phyloP scores from a whole-genome alignment of 2,797 vertebrate species.

The Hemitrygon akajei region DNA sequence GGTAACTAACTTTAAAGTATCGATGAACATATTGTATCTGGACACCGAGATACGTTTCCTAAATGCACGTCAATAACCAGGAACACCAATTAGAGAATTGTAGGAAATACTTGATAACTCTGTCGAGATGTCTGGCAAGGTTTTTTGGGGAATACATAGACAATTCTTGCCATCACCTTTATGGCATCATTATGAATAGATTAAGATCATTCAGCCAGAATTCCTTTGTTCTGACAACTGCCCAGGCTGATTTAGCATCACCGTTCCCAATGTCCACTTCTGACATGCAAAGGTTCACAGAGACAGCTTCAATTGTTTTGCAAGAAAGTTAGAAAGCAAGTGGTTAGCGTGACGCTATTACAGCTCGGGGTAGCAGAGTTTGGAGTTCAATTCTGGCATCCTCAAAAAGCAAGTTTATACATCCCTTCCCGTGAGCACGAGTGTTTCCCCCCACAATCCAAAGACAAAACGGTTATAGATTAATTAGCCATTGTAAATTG shows the following conservation, averaged over 20 bases:
- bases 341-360: no score
- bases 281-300: neutral
- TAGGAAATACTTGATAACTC: neutral
- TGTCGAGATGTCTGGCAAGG: neutral
- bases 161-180: neutral
- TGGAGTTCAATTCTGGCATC: no score
- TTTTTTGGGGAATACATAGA: neutral
- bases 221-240: neutral
- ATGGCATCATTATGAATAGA: neutral
- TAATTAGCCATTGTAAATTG: no score
- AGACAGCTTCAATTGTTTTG: neutral
- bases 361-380: no score
- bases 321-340: neutral
- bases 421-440: no score
- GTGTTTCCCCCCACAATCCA: no score
- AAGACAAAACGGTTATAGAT: no score
- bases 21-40: neutral
- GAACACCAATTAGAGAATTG: neutral
- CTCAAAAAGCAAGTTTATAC: no score
- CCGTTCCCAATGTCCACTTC: neutral
- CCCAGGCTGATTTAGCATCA: neutral
- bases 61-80: neutral
- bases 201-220: neutral
- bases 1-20: neutral
- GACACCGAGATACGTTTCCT: neutral